Percentiles rank a stretch among this genome's conserved stretches.
Evolutionary conservation across 2,888 invertebrate species (phyloP).

Genomic region (Mantis religiosa): DNA sequence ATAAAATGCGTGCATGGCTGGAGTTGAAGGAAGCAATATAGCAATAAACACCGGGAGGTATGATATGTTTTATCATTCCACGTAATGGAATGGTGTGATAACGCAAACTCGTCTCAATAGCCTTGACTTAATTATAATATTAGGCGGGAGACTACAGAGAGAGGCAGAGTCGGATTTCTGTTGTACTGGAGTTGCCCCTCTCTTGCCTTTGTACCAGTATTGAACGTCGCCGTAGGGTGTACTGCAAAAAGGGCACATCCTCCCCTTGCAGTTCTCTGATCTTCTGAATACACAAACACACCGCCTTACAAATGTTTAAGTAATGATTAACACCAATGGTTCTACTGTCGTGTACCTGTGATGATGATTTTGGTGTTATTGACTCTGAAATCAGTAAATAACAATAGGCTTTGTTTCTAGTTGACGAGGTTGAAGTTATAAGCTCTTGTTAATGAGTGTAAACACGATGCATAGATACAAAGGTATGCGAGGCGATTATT

Average conservation of each 20-base stretch:
- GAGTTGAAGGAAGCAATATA: background rate
- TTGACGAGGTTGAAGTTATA: too few species aligned
- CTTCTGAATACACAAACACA: background rate
- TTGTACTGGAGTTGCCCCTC: background rate
- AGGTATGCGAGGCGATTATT: too few species aligned
- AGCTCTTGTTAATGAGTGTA: too few species aligned
- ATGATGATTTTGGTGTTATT: too few species aligned
- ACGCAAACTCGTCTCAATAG: background rate
- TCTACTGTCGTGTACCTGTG: too few species aligned
- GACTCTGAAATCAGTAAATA: too few species aligned
- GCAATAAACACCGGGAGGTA: background rate
- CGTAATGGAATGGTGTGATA: background rate
- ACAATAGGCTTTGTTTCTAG: too few species aligned
- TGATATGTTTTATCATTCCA: background rate
- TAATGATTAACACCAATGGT: too few species aligned
- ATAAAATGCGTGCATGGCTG: background rate
- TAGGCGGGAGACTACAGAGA: background rate
- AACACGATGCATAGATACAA: too few species aligned
- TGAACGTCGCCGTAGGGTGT: background rate
- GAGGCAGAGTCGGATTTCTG: background rate
- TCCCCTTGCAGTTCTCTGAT: background rate
- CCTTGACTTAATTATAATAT: background rate
- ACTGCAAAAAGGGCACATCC: background rate
- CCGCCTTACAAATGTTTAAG: too few species aligned
- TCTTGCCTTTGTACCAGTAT: background rate